A percentile compares a stretch with the other conserved stretches of the same genome.
phyloP scores from a whole-genome alignment of 1,140 invertebrate genomes.

The Drosophila bipectinata region DNA sequence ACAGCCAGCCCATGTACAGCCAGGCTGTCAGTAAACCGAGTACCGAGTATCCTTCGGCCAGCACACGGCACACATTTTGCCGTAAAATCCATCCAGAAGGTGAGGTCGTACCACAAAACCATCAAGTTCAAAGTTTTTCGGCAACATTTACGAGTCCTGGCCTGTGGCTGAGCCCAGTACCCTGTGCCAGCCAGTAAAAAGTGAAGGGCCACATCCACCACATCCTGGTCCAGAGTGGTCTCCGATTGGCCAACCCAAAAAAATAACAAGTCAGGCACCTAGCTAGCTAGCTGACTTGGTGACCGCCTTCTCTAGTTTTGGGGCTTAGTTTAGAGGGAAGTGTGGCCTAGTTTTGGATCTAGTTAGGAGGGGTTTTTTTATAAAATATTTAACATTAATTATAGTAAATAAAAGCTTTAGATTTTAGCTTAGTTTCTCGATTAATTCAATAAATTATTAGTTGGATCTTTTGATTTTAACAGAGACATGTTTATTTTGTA shows the following conservation, averaged over 20 bases:
- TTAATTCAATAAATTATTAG: too few species aligned
- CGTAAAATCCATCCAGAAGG: slow-evolving; percentile 61
- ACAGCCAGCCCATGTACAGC: too few species aligned
- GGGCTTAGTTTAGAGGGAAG: not conserved
- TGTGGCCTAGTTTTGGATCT: not conserved
- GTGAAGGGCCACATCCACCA: slow-evolving; percentile 40
- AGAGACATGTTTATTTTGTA: too few species aligned
- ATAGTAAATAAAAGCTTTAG: too few species aligned
- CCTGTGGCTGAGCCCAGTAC: slow-evolving; percentile 17
- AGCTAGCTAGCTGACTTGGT: not conserved
- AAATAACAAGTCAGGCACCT: too few species aligned
- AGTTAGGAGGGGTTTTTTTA: not conserved
- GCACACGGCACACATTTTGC: slow-evolving; percentile 54
- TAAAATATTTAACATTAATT: too few species aligned
- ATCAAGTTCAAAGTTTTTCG: slow-evolving; percentile 79
- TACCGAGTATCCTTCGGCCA: not conserved
- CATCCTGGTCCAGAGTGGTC: slow-evolving; percentile 18
- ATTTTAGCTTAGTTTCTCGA: too few species aligned
- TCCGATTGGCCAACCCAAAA: slow-evolving; percentile 13
- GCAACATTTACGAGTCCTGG: slow-evolving; percentile 73
- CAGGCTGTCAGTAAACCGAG: not conserved
- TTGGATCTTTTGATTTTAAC: too few species aligned
- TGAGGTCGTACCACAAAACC: slow-evolving; percentile 43
- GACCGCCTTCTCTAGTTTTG: not conserved
- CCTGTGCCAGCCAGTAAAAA: slow-evolving; percentile 63